A percentile compares a stretch with the other conserved stretches of the same genome.
Evolutionary conservation across 2,888 invertebrate species (phyloP).

Genomic region (Corythucha ciliata): DNA sequence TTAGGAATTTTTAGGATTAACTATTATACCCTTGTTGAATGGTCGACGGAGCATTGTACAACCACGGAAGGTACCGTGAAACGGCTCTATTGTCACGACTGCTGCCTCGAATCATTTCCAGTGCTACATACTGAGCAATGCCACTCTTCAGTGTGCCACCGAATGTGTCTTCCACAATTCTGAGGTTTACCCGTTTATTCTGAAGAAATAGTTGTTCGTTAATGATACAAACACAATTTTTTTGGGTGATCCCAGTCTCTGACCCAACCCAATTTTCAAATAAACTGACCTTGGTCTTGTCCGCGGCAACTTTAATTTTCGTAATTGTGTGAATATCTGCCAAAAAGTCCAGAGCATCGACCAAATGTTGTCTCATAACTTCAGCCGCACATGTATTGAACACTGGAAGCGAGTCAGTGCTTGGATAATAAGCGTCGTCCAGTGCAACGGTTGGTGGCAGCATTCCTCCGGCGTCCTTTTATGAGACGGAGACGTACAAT

Average conservation of each 20-base stretch:
- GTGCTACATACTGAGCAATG: slow-evolving; percentile 82
- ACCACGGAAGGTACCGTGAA: slow-evolving; percentile 78
- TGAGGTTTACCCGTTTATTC: slow-evolving; percentile 61
- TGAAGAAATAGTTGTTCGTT: slow-evolving; percentile 37
- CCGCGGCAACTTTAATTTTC: slow-evolving; percentile 74
- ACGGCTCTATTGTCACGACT: slow-evolving; percentile 73
- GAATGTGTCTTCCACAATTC: slow-evolving; percentile 88
- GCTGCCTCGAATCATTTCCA: slow-evolving; percentile 86
- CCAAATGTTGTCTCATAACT: slow-evolving; percentile 82
- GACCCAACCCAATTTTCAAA: not conserved
- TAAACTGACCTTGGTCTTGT: slow-evolving; percentile 26
- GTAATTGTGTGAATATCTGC: slow-evolving; percentile 92
- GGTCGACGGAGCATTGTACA: slow-evolving; percentile 69
- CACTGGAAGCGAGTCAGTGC: slow-evolving; percentile 44
- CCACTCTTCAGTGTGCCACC: slow-evolving; percentile 95
- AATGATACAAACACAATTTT: not conserved
- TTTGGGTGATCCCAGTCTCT: not conserved
- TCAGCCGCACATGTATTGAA: slow-evolving; percentile 83
- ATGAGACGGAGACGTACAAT: not conserved
- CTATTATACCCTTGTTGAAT: slow-evolving; percentile 67
- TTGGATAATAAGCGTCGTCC: slow-evolving; percentile 47
- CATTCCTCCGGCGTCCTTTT: slow-evolving; percentile 77
- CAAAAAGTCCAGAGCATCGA: slow-evolving; percentile 88
- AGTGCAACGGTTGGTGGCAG: slow-evolving; percentile 66
- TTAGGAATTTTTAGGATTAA: not conserved